phyloP scores from a whole-genome alignment of 2,113 vertebrate species.

The Lonchura striata region DNA sequence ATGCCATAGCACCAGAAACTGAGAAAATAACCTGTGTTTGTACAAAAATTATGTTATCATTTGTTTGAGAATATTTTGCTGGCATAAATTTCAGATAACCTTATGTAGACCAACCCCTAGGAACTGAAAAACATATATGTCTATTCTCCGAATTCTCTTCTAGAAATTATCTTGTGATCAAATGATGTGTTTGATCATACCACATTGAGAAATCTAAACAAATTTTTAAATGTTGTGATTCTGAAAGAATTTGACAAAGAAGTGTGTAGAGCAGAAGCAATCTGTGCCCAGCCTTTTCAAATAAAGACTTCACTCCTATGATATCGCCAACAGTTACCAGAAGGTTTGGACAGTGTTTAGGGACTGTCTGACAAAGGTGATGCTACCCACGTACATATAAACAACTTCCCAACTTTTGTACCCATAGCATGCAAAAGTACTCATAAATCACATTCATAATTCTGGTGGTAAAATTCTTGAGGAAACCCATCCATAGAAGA shows the following conservation, averaged over 20 bases:
- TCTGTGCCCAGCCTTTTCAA: not conserved
- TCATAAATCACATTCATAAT: not conserved
- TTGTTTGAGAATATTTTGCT: not conserved
- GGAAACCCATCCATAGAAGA: not conserved
- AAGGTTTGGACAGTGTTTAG: not conserved
- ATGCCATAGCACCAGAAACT: not conserved
- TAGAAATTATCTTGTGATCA: not conserved
- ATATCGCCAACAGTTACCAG: not conserved
- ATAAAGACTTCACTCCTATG: not conserved
- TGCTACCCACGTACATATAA: not conserved
- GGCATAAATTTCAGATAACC: not conserved
- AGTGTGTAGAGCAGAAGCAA: not conserved
- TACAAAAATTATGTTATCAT: not conserved
- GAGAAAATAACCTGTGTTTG: not conserved
- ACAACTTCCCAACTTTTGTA: not conserved
- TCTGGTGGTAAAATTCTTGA: not conserved
- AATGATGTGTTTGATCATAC: not conserved
- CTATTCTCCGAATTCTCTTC: not conserved
- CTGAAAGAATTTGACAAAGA: not conserved
- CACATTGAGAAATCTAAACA: not conserved
- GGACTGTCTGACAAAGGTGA: not conserved
- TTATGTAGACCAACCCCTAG: not conserved
- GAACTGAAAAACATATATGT: accelerated
- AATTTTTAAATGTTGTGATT: not conserved
- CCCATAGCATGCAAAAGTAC: not conserved